These are phyloP conservation scores for Nixonia krombeini DNA, from an alignment of 1,140 invertebrate species.

Conservation along the genomic window DNA sequence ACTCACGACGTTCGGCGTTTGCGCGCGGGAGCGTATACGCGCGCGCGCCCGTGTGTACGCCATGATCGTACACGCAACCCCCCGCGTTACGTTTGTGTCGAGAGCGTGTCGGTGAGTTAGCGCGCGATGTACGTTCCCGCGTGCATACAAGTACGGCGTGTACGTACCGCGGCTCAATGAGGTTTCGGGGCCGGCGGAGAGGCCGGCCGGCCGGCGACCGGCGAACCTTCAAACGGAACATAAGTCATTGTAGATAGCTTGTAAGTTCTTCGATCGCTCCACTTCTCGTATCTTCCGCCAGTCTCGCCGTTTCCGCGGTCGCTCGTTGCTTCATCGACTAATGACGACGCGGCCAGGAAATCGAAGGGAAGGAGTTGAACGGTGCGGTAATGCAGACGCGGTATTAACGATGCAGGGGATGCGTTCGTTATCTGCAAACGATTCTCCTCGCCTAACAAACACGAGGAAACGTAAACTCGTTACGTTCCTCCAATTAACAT, in stretches of 20 bases:
- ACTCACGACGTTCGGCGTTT: background rate
- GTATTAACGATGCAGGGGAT: no score
- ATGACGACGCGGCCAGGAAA: background rate
- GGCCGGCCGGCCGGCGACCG: slow-evolving; percentile 5
- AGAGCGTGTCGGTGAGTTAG: no score
- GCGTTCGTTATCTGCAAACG: no score
- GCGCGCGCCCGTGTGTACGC: background rate
- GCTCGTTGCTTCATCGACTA: background rate
- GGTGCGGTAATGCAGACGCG: no score
- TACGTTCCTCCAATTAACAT: no score
- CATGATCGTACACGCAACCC: no score
- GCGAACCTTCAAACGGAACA: slow-evolving; percentile 1
- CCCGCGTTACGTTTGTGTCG: no score
- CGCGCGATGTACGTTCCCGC: no score
- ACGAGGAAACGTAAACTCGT: no score
- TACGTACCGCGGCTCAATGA: slow-evolving; percentile 1
- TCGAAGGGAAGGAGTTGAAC: no score
- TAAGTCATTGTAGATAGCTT: background rate
- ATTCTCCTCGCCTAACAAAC: no score
- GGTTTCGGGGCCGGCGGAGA: slow-evolving; percentile 5
- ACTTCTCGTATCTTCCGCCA: background rate
- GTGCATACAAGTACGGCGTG: no score
- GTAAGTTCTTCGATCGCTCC: background rate
- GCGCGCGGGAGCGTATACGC: background rate
- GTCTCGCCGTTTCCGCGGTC: background rate